Percentiles rank a stretch among this genome's conserved stretches.
These are phyloP conservation scores for Bergia sp. DNA, from an alignment of 92 coral and sea anemone species.

Conservation along the genomic window DNA sequence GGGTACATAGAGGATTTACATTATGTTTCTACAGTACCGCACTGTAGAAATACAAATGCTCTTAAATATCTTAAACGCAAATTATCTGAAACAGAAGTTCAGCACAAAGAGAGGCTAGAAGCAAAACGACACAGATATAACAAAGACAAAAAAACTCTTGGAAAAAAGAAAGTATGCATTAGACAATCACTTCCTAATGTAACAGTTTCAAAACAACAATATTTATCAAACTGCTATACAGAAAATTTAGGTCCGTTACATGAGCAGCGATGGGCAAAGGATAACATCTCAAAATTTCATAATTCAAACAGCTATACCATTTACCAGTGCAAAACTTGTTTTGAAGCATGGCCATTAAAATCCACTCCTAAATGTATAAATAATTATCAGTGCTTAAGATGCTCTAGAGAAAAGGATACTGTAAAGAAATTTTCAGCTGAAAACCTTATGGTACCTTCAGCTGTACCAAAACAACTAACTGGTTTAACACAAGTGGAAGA, in stretches of 20 bases:
- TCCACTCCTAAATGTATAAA: neutral
- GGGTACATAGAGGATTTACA: constrained; percentile 47
- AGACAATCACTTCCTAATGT: neutral
- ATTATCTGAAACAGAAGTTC: constrained; percentile 17
- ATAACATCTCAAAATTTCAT: constrained; percentile 42
- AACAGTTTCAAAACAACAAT: constrained; percentile 16
- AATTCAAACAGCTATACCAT: constrained; percentile 34
- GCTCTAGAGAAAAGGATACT: constrained; percentile 42
- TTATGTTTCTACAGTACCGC: constrained; percentile 35
- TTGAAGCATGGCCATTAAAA: constrained; percentile 51
- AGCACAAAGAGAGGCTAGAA: constrained; percentile 14
- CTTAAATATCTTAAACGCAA: constrained; percentile 30
- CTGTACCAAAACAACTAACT: constrained; percentile 40
- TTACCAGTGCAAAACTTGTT: constrained; percentile 44
- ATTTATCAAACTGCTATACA: constrained; percentile 44
- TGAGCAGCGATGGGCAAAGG: constrained; percentile 54
- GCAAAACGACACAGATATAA: constrained; percentile 9
- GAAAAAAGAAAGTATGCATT: constrained; percentile 2
- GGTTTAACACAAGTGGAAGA: constrained; percentile 48
- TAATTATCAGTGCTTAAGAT: constrained; percentile 41
- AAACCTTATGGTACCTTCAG: constrained; percentile 50
- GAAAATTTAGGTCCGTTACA: constrained; percentile 24
- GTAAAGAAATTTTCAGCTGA: constrained; percentile 45
- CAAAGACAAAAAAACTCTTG: neutral
- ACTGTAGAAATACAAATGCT: neutral